phyloP scores from a whole-genome alignment of 2,888 invertebrate species.

The Macroteleia sp. region DNA sequence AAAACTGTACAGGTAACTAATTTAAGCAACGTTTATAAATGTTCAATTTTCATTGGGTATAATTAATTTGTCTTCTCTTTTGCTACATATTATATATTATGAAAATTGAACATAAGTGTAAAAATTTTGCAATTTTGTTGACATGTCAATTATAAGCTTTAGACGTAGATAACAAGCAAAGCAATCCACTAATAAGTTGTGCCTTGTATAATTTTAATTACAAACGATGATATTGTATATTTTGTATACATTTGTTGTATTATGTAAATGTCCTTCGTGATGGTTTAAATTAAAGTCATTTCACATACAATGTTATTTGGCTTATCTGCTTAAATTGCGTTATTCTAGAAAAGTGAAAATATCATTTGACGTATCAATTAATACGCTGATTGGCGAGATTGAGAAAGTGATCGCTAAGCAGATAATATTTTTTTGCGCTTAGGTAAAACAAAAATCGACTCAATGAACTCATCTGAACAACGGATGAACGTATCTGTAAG shows the following conservation, averaged over 20 bases:
- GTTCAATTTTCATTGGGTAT: not conserved
- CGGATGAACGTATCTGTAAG: not conserved
- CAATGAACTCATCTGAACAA: not conserved
- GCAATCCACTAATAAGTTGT: constrained; percentile 32
- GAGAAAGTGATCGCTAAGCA: not conserved
- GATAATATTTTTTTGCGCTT: not conserved
- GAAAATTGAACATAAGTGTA: not conserved
- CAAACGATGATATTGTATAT: constrained; percentile 18
- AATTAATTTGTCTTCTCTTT: not conserved
- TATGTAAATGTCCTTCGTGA: not conserved
- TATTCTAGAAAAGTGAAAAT: not conserved
- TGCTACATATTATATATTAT: not conserved
- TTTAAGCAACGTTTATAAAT: not conserved
- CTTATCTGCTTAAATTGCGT: not conserved
- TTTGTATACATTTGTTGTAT: constrained; percentile 26
- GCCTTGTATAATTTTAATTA: constrained; percentile 45
- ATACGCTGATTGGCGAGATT: not conserved
- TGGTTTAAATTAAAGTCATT: not conserved
- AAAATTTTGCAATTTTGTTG: not conserved
- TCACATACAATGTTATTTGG: not conserved
- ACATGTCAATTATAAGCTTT: not conserved
- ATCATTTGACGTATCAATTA: not conserved
- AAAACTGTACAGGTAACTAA: not conserved
- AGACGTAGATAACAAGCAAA: constrained; percentile 1
- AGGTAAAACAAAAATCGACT: not conserved